These are phyloP conservation scores for Plestiodon gilberti DNA, from an alignment of 2,113 vertebrate genomes.

Conservation along the genomic window DNA sequence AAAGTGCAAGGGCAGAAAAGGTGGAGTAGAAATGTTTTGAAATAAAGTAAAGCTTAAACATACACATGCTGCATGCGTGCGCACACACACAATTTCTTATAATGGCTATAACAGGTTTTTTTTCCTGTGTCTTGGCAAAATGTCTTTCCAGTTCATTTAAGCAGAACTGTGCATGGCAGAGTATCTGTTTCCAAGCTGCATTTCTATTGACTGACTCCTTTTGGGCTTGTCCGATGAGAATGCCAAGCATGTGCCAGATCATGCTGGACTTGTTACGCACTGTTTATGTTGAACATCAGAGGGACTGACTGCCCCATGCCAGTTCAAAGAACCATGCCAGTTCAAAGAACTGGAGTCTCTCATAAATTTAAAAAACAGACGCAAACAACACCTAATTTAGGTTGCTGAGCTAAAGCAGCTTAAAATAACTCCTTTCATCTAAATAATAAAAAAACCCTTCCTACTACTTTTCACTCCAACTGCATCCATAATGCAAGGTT, in stretches of 20 bases:
- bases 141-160: background rate
- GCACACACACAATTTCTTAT: background rate
- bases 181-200: background rate
- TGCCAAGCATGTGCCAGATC: background rate
- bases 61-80: background rate
- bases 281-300: background rate
- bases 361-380: background rate
- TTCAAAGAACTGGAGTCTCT: background rate
- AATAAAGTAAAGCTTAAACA: background rate
- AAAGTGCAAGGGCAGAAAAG: background rate
- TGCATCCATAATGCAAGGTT: conserved; percentile 18
- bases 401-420: background rate
- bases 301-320: background rate
- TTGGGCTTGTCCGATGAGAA: background rate
- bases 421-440: background rate
- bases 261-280: background rate
- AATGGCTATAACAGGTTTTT: fast-evolving
- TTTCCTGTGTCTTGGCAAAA: background rate
- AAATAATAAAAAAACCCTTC: conserved; percentile 25
- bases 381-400: background rate
- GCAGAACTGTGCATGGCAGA: background rate
- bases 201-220: conserved; percentile 17
- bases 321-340: background rate
- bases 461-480: background rate
- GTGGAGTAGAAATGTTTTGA: too few relatives aligned